Evolutionary conservation across 2,888 invertebrate species (phyloP).

Genomic region (Laspeyria flexula): DNA sequence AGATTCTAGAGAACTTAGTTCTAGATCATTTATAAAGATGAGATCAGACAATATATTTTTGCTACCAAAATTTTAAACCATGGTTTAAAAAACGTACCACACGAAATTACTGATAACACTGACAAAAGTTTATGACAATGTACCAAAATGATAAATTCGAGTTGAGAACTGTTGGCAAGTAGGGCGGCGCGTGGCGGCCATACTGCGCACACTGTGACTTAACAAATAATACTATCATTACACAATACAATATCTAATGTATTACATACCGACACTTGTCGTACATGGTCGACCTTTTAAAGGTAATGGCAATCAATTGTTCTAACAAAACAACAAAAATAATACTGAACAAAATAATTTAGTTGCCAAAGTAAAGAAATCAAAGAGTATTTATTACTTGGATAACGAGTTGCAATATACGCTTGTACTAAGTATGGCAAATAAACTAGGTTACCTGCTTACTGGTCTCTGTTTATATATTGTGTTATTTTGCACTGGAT

Average conservation of each 20-base stretch:
- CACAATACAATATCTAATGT: neutral
- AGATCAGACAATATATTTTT: too few species aligned
- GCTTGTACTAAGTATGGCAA: slow-evolving; percentile 2
- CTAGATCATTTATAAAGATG: too few species aligned
- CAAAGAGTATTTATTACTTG: neutral
- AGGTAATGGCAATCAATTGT: slow-evolving; percentile 29
- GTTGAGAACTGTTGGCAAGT: neutral
- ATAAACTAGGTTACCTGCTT: neutral
- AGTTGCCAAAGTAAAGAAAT: slow-evolving; percentile 15
- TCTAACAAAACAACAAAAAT: neutral
- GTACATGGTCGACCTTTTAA: slow-evolving; percentile 20
- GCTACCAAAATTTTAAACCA: too few species aligned
- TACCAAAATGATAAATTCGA: too few species aligned
- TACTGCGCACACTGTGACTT: neutral
- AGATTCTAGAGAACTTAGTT: too few species aligned
- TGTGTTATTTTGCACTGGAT: neutral
- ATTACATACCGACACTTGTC: neutral
- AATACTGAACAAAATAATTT: slow-evolving; percentile 34
- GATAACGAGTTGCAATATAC: neutral
- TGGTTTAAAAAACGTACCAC: neutral
- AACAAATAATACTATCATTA: neutral
- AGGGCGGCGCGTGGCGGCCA: neutral
- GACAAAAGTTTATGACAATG: too few species aligned
- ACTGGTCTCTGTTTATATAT: neutral
- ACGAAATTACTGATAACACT: neutral